Base-by-base conservation (phyloP, 2,888 invertebrate genomes). In the Synergus itoensis region DNA sequence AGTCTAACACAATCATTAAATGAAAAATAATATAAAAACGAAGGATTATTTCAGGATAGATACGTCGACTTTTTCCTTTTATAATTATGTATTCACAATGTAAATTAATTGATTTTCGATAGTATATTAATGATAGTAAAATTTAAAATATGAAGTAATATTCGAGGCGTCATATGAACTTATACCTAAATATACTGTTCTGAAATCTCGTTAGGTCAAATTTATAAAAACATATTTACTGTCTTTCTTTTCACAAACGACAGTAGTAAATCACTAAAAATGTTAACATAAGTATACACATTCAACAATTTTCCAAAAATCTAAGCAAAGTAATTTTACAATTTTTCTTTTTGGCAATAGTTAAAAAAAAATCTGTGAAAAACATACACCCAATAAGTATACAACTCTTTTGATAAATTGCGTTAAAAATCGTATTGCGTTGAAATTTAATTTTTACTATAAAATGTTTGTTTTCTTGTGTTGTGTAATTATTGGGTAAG, bases 401-500 rank as follows among this genome's bases (percentile, higher is more conserved):
- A 53, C 53, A 53, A n/a, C n/a, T 53, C 8, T 53, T 18, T 53
- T 53, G 1, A 53, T 53, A n/a, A 53, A 53, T 18, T 53, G n/a
- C 53, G 53, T 4, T 53, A 53, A n/a, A 53, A 53, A 53, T 53
- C n/a, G 7, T 7, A n/a, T n/a, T 53, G 53, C 53, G n/a, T n/a
- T n/a, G n/a, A 9, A 53, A 53, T 53, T 53, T n/a, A 18, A 53
- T 9, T 9, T 65, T 65, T 18, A 65, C 41, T n/a, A 11, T 3
- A 65, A 41, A 41, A 41, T 11, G 9, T 65, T 65, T n/a, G 5
- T n/a, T 53, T 53, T n/a, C 21, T 67, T 14, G 21, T 48, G 69
- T 69, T 69, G 48, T 45, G 28, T 69, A 36, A 63, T 63, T 63
- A 40, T 63, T 69, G 69, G 45, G 69, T 69, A 69, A 69, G 69